Evolutionary conservation across 64 coral and sea anemone species (phyloP), one percentile per base, ranked within the genome.

Genomic region (Actinia tenebrosa): DNA sequence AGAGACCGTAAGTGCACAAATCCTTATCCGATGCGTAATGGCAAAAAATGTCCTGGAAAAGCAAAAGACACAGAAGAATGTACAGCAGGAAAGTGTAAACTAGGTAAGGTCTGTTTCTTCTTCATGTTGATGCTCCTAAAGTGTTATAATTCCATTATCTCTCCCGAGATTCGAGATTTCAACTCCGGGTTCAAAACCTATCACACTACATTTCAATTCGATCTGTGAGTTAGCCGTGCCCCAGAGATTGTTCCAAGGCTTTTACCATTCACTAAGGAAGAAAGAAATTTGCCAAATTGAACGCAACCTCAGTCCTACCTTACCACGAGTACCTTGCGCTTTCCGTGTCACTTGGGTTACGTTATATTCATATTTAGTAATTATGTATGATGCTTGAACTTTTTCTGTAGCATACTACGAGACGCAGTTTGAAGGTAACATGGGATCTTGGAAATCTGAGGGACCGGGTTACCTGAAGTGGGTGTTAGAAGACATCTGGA

Each of bases 341-440:
- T 61, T 61, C 15, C 15, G 16, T 4, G 15, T 61, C 15, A 61
- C 15, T 61, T 16, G 60, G 3, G 60, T 5, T 16, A 4, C 4
- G 30, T 37, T 37, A 37, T 37, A 37, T 37, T 37, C 30, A 37
- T 37, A 37, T 37, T 37, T 37, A 61, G 60, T 18, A 15, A 61
- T 16, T 19, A 66, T 58, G 6, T 14, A 66, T n/a, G 7, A 23
- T 66, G 63, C 15, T 66, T 66, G 3, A 10, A n/a, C 8, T 71
- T 75, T 75, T 3, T 22, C 13, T 45, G 7, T 19, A 81, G 79
- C 16, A 20, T 81, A 81, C 16, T 81, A 81, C 27, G 79, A 81
- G 50, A 81, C 79, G 18, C 79, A 81, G 79, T 81, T 81, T n/a
- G 79, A 81, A 50, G 50, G 50, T 47, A 81, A 53, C 18, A 53